These are phyloP conservation scores for Campylomormyrus numenius DNA, from an alignment of 2,113 vertebrate species.

Conservation along the genomic window DNA sequence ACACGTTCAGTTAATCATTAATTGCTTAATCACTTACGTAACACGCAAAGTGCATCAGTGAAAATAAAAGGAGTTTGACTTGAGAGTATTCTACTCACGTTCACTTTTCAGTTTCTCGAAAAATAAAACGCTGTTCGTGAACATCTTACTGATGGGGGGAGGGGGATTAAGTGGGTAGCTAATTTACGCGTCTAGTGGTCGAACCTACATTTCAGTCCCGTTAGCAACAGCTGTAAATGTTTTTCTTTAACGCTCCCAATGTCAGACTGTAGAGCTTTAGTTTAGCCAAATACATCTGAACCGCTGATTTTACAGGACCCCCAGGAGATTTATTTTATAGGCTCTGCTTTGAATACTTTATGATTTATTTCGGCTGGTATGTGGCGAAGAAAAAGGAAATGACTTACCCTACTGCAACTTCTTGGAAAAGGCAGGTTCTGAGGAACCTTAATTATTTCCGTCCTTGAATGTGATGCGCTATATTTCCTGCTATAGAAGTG, in stretches of 20 bases:
- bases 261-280: neutral
- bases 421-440: constrained; percentile 15
- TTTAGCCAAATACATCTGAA: constrained; percentile 11
- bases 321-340: constrained; percentile 11
- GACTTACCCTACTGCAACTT: constrained; percentile 4
- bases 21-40: neutral
- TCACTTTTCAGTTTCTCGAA: neutral
- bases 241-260: neutral
- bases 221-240: constrained; percentile 6
- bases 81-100: neutral
- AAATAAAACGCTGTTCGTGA: neutral
- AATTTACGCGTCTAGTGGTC: neutral
- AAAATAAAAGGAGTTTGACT: neutral
- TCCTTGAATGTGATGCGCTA: constrained; percentile 1
- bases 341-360: constrained; percentile 4
- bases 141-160: neutral
- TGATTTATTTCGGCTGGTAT: constrained; percentile 22
- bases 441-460: constrained; percentile 14
- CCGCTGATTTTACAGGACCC: neutral
- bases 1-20: neutral
- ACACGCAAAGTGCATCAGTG: neutral
- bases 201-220: neutral
- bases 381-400: constrained; percentile 20
- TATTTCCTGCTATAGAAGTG: neutral
- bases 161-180: neutral